These are phyloP conservation scores for Leontocebus nigricollis DNA, from an alignment of 2,797 vertebrate genomes.

Conservation along the genomic window DNA sequence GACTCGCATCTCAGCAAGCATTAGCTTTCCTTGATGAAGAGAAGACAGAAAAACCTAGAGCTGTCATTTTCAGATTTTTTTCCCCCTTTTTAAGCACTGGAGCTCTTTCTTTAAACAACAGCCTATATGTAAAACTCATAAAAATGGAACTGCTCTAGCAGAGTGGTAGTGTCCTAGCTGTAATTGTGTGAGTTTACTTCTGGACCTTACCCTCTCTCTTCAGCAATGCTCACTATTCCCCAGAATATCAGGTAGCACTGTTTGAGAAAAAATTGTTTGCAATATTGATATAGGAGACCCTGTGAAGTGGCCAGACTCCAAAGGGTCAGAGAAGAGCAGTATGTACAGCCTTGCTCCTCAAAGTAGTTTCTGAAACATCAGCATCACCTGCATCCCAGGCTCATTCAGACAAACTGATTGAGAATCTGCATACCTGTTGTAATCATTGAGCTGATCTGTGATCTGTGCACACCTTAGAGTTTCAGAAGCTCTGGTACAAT, in stretches of 20 bases:
- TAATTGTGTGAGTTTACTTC: not conserved
- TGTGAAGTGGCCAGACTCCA: not conserved
- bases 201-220: not conserved
- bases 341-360: not conserved
- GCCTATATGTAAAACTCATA: not conserved
- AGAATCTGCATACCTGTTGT: not conserved
- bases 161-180: not conserved
- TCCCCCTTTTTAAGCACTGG: not conserved
- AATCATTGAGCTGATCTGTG: not conserved
- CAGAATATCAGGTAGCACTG: not conserved
- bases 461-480: not conserved
- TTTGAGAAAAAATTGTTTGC: not conserved
- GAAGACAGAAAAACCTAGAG: not conserved
- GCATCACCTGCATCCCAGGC: not conserved
- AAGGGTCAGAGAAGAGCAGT: not conserved
- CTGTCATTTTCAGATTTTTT: not conserved
- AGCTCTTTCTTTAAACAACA: constrained; percentile 13
- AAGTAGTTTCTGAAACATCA: not conserved
- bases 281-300: not conserved
- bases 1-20: not conserved
- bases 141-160: not conserved
- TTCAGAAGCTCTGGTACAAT: not conserved
- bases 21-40: not conserved
- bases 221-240: not conserved
- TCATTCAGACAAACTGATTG: not conserved